Conservation (phyloP, 2,888 invertebrate species). For the Oscheius onirici region DNA sequence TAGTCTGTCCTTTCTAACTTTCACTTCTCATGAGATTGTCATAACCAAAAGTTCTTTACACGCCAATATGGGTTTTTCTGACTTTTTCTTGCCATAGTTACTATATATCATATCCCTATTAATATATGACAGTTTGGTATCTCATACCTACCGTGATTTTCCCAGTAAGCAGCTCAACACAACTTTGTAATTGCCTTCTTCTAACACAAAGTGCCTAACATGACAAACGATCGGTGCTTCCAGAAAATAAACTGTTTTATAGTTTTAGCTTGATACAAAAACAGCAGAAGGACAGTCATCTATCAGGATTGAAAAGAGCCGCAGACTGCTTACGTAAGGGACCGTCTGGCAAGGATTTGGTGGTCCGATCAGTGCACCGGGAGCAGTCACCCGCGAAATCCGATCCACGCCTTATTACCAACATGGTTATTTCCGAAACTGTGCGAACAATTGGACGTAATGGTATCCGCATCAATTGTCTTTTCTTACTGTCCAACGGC, state of each 20-base stretch:
- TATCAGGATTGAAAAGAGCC: constrained; percentile 26
- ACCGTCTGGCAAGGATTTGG: constrained; percentile 27
- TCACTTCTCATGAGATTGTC: constrained; percentile 10
- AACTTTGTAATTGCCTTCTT: constrained; percentile 4
- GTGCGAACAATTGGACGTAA: constrained; percentile 12
- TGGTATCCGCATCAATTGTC: constrained; percentile 24
- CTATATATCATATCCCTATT: constrained; percentile 7
- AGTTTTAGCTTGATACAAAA: constrained; percentile 7
- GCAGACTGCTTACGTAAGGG: constrained; percentile 20
- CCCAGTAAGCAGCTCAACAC: constrained; percentile 8
- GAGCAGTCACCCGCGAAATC: constrained; percentile 26
- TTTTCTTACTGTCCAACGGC: constrained; percentile 17
- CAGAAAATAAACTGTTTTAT: constrained; percentile 1
- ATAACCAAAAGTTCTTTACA: constrained; percentile 1
- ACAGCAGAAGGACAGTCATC: constrained; percentile 9
- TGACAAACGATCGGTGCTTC: constrained; percentile 23
- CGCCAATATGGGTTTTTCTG: constrained; percentile 2
- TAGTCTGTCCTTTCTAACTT: neutral
- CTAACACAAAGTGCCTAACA: constrained; percentile 20
- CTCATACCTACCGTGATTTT: constrained; percentile 19
- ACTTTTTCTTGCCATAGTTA: constrained; percentile 2
- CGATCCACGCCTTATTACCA: constrained; percentile 27
- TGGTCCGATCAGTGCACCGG: constrained; percentile 20
- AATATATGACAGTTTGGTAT: neutral
- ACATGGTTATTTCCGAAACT: constrained; percentile 24